Base-by-base conservation (phyloP, 2,113 vertebrate genomes). In the Hemibagrus wyckioides region DNA sequence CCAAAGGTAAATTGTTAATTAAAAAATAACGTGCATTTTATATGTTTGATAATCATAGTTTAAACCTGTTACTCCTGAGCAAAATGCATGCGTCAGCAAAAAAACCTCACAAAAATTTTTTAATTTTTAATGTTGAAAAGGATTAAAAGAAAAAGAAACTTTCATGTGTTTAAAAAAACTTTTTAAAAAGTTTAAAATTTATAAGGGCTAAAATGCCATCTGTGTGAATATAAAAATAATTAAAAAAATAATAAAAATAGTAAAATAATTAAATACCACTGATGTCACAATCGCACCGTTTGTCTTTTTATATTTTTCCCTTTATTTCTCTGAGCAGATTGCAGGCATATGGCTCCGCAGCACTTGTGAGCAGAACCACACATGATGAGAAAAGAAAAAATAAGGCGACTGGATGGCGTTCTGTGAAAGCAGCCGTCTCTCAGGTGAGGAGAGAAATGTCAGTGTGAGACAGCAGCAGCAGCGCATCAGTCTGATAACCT, bases 401-500 rank as follows among this genome's bases (percentile, higher is more conserved):
- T n/a, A n/a, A n/a, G n/a, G n/a, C n/a, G n/a, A n/a, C n/a, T n/a
- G n/a, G n/a, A n/a, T 75, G 71, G 71, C 39, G 23, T 75, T 79
- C n/a, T 54, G 48, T 54, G n/a, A 79, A 30, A 54, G n/a, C 76
- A 13, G 79, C 19, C 3, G 52, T 57, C 52, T 25, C 21, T 56
- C 17, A 2, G n/a, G 11, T 33, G 4, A 80, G 28, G 30, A 82
- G 4, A 73, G 44, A 67, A 80, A 65, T 25, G 65, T 54, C 4
- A 30, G 2, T 36, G 61, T 56, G 56, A 81, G 84, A 77, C 65
- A 85, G 57, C 65, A 39, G 41, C 88, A 5, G 17, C 39, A 11
- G 17, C 82, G 21, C 82, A 82, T 87, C 59, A 73, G 69, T 84
- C 61, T 77, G 44, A 67, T 77, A 65, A 19, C 50, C 63, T 52